These are phyloP conservation scores for Poecile montanus DNA, from an alignment of 2,797 vertebrate species.

Conservation along the genomic window DNA sequence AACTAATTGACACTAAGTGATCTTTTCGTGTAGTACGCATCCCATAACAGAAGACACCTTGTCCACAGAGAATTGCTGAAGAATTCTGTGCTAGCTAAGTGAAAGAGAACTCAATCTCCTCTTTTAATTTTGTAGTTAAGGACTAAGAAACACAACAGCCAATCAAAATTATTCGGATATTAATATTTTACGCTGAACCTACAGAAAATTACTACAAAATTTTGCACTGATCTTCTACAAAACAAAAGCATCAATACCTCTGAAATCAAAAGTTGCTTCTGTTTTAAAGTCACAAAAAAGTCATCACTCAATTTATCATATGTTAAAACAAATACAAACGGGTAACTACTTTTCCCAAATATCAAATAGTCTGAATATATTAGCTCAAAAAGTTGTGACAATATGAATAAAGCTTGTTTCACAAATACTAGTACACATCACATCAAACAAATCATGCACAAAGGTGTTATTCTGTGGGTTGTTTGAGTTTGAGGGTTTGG, in stretches of 20 bases:
- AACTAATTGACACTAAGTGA: neutral
- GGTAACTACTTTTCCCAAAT: neutral
- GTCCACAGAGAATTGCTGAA: neutral
- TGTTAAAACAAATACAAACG: neutral
- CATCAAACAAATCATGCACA: neutral
- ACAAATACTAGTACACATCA: neutral
- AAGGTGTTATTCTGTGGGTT: neutral
- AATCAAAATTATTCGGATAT: neutral
- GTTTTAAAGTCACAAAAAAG: neutral
- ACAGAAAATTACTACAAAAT: neutral
- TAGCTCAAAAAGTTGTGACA: neutral
- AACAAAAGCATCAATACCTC: neutral
- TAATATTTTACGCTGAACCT: neutral
- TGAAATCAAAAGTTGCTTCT: neutral
- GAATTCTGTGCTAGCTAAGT: neutral
- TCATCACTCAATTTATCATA: neutral
- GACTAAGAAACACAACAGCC: neutral
- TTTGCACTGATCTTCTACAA: neutral
- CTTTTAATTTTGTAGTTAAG: neutral
- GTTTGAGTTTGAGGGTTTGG: neutral
- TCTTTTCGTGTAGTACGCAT: accelerated
- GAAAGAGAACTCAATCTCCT: neutral
- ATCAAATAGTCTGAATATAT: neutral
- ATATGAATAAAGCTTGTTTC: neutral
- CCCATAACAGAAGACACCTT: neutral